Conservation (phyloP, 2,888 invertebrate species). For the Rhagophthalmus giganteus region DNA sequence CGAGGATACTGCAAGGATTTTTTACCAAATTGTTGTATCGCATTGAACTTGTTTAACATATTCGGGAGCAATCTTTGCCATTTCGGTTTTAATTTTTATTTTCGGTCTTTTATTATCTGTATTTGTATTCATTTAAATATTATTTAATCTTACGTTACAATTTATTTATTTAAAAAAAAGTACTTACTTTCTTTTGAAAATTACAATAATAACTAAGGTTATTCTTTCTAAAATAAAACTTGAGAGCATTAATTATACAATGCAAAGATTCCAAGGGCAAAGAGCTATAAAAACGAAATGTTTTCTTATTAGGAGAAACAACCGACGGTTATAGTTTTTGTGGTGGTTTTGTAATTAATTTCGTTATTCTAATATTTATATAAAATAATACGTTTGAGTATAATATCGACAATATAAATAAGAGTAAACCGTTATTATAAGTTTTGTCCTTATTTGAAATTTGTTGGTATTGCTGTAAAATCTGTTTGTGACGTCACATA, state of each 20-base stretch:
- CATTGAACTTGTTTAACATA: slow-evolving; percentile 24
- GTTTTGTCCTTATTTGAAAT: background rate
- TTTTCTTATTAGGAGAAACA: background rate
- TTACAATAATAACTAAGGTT: too few species aligned
- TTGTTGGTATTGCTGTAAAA: background rate
- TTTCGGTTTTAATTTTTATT: slow-evolving; percentile 13
- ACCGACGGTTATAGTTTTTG: too few species aligned
- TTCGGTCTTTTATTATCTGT: slow-evolving; percentile 6
- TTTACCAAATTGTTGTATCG: slow-evolving; percentile 24
- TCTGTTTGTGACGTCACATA: slow-evolving; percentile 15
- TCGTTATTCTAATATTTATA: background rate
- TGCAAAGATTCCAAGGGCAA: too few species aligned
- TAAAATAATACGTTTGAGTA: too few species aligned
- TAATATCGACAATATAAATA: too few species aligned
- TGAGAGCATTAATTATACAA: too few species aligned
- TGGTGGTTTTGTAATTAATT: too few species aligned
- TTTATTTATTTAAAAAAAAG: background rate
- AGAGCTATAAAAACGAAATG: background rate
- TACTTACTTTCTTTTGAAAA: too few species aligned
- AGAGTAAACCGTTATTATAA: too few species aligned
- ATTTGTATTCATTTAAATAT: slow-evolving; percentile 1
- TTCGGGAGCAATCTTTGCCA: slow-evolving; percentile 15
- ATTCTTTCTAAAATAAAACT: too few species aligned
- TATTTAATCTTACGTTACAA: slow-evolving; percentile 3
- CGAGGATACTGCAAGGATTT: background rate